These are phyloP conservation scores for Megaceryle torquata DNA, from an alignment of 2,113 vertebrate genomes.

Conservation along the genomic window DNA sequence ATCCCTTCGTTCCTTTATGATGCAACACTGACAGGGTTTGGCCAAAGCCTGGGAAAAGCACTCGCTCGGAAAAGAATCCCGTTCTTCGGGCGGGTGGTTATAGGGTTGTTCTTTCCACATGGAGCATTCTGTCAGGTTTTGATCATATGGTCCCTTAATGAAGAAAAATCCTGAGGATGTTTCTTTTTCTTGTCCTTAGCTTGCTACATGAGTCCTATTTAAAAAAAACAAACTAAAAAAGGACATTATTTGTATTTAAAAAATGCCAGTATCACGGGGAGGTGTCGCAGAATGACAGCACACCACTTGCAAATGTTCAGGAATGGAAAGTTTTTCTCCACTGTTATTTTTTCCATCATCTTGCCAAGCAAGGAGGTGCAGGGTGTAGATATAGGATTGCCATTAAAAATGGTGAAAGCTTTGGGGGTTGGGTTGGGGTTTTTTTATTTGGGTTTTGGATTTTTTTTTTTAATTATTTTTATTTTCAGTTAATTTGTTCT, in stretches of 20 bases:
- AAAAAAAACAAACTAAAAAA: no score
- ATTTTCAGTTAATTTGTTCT: not conserved
- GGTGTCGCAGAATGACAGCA: not conserved
- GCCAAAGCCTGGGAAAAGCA: not conserved
- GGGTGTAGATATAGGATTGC: not conserved
- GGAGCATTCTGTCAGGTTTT: not conserved
- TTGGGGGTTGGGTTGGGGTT: not conserved
- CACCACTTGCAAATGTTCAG: not conserved
- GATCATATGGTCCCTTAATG: not conserved
- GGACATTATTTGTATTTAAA: not conserved
- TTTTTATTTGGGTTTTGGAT: not conserved
- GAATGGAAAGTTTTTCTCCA: not conserved
- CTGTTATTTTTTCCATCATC: not conserved
- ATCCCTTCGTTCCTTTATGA: not conserved
- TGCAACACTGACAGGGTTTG: not conserved
- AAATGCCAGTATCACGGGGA: not conserved
- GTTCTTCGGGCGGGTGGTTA: not conserved
- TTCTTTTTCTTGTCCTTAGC: not conserved
- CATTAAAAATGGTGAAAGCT: not conserved
- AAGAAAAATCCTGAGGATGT: not conserved
- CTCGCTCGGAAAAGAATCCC: not conserved
- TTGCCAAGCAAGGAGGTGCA: not conserved
- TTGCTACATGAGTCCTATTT: fast-evolving
- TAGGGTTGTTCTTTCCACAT: not conserved
- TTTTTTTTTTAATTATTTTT: no score